Conservation (phyloP, 2,888 invertebrate species). For the Anarsia innoxiella region DNA sequence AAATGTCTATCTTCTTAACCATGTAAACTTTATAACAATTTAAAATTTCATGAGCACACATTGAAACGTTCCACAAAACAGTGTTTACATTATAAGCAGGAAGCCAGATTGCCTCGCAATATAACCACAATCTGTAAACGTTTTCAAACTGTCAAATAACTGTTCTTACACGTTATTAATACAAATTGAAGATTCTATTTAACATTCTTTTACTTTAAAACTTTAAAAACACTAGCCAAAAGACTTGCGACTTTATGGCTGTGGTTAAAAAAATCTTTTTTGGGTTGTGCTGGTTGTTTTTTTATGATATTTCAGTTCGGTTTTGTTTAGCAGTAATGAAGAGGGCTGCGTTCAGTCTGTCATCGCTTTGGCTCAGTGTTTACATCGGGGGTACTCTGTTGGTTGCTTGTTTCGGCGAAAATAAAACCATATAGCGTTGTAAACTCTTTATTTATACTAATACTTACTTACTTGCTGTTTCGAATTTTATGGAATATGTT, state of each 20-base stretch:
- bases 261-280: conserved; percentile 30
- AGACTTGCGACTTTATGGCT: conserved; percentile 19
- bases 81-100: conserved; percentile 67
- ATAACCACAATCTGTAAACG: conserved; percentile 66
- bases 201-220: conserved; percentile 23
- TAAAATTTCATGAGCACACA: too few relatives aligned
- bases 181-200: conserved; percentile 63
- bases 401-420: too few relatives aligned
- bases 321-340: conserved; percentile 63
- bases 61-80: conserved; percentile 53
- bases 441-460: too few relatives aligned
- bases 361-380: conserved; percentile 53
- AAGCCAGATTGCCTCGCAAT: conserved; percentile 72
- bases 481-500: too few relatives aligned
- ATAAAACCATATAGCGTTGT: conserved; percentile 43
- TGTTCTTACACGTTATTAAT: conserved; percentile 71
- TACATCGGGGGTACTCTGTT: too few relatives aligned
- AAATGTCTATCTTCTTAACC: too few relatives aligned
- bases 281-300: conserved; percentile 22
- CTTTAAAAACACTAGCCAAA: neutral
- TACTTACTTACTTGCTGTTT: too few relatives aligned
- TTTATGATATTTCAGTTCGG: conserved; percentile 54
- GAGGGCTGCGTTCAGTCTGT: conserved; percentile 56
- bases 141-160: conserved; percentile 75
- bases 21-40: too few relatives aligned